A percentile compares a stretch with the other conserved stretches of the same genome.
phyloP scores from a whole-genome alignment of 2,797 vertebrate genomes.

The Enteromius mattozi region DNA sequence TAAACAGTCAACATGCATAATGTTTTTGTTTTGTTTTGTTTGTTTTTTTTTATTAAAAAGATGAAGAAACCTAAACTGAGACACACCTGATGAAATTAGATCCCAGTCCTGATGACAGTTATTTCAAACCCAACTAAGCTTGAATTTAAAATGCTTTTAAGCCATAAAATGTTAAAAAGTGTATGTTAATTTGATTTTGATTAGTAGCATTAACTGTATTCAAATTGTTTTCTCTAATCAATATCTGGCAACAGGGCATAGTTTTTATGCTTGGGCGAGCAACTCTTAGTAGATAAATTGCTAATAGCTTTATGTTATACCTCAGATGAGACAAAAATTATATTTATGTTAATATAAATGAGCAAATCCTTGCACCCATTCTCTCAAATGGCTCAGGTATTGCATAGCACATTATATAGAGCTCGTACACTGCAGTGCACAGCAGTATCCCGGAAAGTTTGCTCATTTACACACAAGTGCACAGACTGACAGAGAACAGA shows the following conservation, averaged over 20 bases:
- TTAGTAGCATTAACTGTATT: neutral
- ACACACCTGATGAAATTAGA: neutral
- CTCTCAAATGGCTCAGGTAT: neutral
- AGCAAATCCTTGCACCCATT: neutral
- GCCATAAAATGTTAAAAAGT: neutral
- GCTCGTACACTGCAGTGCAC: neutral
- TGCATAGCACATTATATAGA: neutral
- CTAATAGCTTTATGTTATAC: neutral
- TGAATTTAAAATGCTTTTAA: neutral
- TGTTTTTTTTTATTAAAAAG: neutral
- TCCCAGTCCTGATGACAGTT: neutral
- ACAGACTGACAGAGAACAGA: neutral
- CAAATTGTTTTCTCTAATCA: neutral
- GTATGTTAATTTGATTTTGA: neutral
- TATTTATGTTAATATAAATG: constrained; percentile 2
- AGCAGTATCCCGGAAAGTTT: neutral
- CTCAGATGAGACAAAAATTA: neutral
- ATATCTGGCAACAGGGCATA: neutral
- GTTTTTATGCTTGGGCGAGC: neutral
- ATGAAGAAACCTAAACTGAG: neutral
- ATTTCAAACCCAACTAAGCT: neutral
- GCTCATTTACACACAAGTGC: neutral
- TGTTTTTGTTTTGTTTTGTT: too few relatives aligned
- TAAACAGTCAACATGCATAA: too few relatives aligned
- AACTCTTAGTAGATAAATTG: neutral